Evolutionary conservation across 1,140 invertebrate species (phyloP).

Genomic region (Drosophila subpulchrella): DNA sequence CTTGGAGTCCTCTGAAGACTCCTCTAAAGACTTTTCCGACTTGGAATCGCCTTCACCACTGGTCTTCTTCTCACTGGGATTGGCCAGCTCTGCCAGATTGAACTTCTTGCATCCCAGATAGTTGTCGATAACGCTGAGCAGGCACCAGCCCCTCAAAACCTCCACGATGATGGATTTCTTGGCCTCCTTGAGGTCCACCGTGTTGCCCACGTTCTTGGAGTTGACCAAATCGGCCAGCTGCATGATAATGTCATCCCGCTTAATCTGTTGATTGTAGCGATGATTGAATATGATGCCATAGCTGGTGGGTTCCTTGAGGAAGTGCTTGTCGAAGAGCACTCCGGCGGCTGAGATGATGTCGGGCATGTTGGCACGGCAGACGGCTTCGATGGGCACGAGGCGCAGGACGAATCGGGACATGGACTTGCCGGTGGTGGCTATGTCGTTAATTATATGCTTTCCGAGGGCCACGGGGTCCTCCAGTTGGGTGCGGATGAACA

Average conservation of each 20-base stretch:
- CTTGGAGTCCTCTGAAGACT: background rate
- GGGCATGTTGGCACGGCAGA: constrained; percentile 91
- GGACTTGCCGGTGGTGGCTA: constrained; percentile 88
- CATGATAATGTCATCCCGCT: constrained; percentile 89
- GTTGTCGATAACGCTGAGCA: constrained; percentile 88
- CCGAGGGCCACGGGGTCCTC: constrained; percentile 90
- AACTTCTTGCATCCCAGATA: constrained; percentile 89
- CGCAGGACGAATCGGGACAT: constrained; percentile 91
- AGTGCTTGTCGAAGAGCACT: constrained; percentile 90
- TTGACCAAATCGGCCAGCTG: constrained; percentile 89
- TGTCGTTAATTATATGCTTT: constrained; percentile 89
- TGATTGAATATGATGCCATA: constrained; percentile 93
- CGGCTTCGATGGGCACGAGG: constrained; percentile 91
- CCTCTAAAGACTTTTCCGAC: constrained; percentile 1
- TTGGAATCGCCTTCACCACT: constrained; percentile 15
- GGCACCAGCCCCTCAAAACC: constrained; percentile 89
- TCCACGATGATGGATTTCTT: constrained; percentile 92
- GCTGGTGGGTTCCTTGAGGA: constrained; percentile 89
- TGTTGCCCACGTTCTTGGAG: constrained; percentile 89
- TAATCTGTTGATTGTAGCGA: constrained; percentile 91
- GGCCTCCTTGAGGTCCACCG: constrained; percentile 91
- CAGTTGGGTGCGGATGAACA: constrained; percentile 93
- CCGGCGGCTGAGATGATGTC: constrained; percentile 90
- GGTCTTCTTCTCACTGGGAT: constrained; percentile 38
- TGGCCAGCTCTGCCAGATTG: constrained; percentile 86